phyloP scores from a whole-genome alignment of 2,888 invertebrate genomes.

The Tholera decimalis region DNA sequence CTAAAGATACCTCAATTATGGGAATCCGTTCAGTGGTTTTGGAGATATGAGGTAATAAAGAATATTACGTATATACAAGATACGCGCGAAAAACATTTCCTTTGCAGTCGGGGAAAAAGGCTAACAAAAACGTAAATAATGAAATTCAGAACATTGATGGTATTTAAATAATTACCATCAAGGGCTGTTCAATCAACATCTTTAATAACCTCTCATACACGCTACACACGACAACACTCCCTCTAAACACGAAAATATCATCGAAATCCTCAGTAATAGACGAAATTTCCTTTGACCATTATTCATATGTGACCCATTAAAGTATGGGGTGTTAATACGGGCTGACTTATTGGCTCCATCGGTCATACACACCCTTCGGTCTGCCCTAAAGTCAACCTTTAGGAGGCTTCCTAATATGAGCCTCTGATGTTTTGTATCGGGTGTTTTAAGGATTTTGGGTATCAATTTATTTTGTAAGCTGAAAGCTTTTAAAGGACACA shows the following conservation, averaged over 20 bases:
- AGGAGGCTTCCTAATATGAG: slow-evolving; percentile 22
- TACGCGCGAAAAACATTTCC: too few relatives aligned
- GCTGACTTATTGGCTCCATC: slow-evolving; percentile 87
- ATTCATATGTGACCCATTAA: slow-evolving; percentile 86
- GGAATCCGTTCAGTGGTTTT: too few relatives aligned
- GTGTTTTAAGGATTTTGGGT: slow-evolving; percentile 8
- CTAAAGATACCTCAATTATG: too few relatives aligned
- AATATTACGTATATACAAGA: too few relatives aligned
- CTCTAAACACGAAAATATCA: slow-evolving; percentile 35
- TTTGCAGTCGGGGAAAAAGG: too few relatives aligned
- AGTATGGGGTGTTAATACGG: slow-evolving; percentile 85
- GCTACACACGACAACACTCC: not conserved
- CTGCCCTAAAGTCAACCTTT: slow-evolving; percentile 63
- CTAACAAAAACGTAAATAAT: too few relatives aligned
- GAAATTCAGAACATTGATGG: too few relatives aligned
- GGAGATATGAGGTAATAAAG: too few relatives aligned
- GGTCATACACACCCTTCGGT: slow-evolving; percentile 78
- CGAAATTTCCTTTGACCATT: slow-evolving; percentile 84
- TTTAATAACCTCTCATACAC: not conserved
- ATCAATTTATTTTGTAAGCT: slow-evolving; percentile 9
- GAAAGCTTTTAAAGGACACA: too few relatives aligned
- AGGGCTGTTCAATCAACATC: not conserved
- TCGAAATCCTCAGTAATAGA: slow-evolving; percentile 59
- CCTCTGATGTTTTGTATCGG: slow-evolving; percentile 45
- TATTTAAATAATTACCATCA: too few relatives aligned